Evolutionary conservation across 2,797 vertebrate genomes (phyloP), one percentile per base, ranked within the genome.

Genomic region (Mormyrops attenuatus): DNA sequence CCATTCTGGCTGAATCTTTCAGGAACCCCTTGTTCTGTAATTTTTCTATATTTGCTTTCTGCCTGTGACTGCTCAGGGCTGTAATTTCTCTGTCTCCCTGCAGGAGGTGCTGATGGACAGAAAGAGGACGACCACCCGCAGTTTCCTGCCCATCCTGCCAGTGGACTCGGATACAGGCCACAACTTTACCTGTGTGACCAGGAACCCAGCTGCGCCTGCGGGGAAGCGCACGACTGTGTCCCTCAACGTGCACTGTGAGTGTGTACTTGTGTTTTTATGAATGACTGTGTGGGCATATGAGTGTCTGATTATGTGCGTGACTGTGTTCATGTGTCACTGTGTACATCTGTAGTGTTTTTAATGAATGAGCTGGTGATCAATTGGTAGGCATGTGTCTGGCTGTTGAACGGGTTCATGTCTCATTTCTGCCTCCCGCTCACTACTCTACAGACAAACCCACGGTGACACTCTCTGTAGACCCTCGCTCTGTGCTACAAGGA

Each of bases 381-480:
- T 34, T 38, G 34, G 38, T 44, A 44, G 34, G 73, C 38, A 7
- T 85, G 20, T 47, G 66, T 60, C 38, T 84, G 47, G 30, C n/a
- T 50, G 52, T 34, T 41, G 66, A 26, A 22, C 30, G 8, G 47
- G 38, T 88, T 89, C 0, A 34, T 47, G 47, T 30, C 77, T 85
- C 20, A 49, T 90, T 44, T 88, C 17, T 86, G 88, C 88, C 87
- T 47, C 57, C 57, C 53, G 41, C 26, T 63, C 15, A 63, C 60
- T 57, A 0, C 86, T 63, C 88, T 55, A 50, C 38, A 99, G 98
- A 99, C 90, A 97, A 97, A 17, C 98, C 98, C 0, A 97, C 96
- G 0, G 98, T 99, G 91, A 97, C 97, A 0, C 91, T 99, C 92
- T 99, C 98, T 92, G 98, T 98, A 3, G 97, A 99, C 90, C 98